Evolutionary conservation across 2,888 invertebrate genomes (phyloP).

Genomic region (Phalangium opilio): DNA sequence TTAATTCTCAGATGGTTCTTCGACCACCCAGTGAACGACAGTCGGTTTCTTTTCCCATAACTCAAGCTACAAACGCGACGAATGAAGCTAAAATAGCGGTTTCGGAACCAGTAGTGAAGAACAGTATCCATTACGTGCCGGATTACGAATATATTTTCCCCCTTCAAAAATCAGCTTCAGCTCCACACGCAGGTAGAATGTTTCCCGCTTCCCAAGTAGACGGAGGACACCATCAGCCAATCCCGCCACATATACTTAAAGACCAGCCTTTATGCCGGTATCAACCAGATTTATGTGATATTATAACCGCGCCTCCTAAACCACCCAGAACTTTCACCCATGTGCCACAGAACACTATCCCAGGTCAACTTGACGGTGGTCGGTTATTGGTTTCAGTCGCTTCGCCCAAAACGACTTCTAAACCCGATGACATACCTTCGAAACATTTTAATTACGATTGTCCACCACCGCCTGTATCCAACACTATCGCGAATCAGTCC

Average conservation of each 20-base stretch:
- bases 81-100: slow-evolving; percentile 4
- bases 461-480: too few relatives aligned
- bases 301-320: slow-evolving; percentile 12
- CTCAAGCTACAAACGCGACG: too few relatives aligned
- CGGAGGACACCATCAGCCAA: too few relatives aligned
- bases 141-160: background rate
- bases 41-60: slow-evolving; percentile 3
- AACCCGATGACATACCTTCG: background rate
- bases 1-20: too few relatives aligned
- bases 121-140: background rate
- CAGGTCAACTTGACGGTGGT: slow-evolving; percentile 10
- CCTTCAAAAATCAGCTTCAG: background rate
- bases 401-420: slow-evolving; percentile 14
- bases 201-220: too few relatives aligned
- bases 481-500: too few relatives aligned
- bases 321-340: slow-evolving; percentile 17
- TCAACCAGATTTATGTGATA: too few relatives aligned
- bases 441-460: too few relatives aligned
- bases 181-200: background rate
- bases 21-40: slow-evolving; percentile 1
- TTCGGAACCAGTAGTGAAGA: slow-evolving; percentile 5
- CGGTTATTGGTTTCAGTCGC: slow-evolving; percentile 16
- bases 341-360: slow-evolving; percentile 1
- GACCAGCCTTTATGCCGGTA: too few relatives aligned
- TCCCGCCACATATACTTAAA: too few relatives aligned